phyloP scores from a whole-genome alignment of 2,888 invertebrate species.

The Melieria omissa region DNA sequence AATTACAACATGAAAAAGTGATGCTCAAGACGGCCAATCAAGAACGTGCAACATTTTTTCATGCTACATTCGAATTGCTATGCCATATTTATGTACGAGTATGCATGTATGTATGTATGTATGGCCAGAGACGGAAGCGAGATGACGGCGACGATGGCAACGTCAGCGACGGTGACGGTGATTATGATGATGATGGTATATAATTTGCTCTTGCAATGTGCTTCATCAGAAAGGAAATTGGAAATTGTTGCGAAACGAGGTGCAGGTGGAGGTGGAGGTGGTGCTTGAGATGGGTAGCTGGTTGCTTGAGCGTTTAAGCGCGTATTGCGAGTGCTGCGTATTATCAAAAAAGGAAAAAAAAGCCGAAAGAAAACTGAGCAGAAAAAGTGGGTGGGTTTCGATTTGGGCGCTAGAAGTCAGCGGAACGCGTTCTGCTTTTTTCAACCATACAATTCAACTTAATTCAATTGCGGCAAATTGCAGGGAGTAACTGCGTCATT shows the following conservation, averaged over 20 bases:
- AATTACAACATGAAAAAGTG: slow-evolving; percentile 27
- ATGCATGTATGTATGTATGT: not conserved
- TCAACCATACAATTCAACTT: slow-evolving; percentile 22
- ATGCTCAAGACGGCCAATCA: slow-evolving; percentile 58
- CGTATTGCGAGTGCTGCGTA: too few relatives aligned
- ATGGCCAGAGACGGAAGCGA: not conserved
- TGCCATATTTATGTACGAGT: not conserved
- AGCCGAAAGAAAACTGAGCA: not conserved
- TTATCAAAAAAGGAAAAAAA: too few relatives aligned
- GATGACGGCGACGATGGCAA: not conserved
- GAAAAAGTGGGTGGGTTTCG: not conserved
- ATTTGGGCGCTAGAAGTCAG: not conserved
- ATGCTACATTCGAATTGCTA: not conserved
- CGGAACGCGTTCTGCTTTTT: not conserved
- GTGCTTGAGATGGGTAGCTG: slow-evolving; percentile 2
- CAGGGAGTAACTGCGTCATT: slow-evolving; percentile 15
- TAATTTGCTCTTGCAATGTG: slow-evolving; percentile 66
- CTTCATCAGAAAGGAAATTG: slow-evolving; percentile 66
- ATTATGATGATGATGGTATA: slow-evolving; percentile 47
- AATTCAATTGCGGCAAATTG: slow-evolving; percentile 28
- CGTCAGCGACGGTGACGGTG: slow-evolving; percentile 17
- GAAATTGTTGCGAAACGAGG: slow-evolving; percentile 58
- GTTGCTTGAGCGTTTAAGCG: too few relatives aligned
- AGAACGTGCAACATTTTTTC: slow-evolving; percentile 53
- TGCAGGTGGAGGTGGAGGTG: slow-evolving; percentile 6